Base-by-base conservation (phyloP, 2,888 invertebrate genomes). In the Melolontha melolontha region DNA sequence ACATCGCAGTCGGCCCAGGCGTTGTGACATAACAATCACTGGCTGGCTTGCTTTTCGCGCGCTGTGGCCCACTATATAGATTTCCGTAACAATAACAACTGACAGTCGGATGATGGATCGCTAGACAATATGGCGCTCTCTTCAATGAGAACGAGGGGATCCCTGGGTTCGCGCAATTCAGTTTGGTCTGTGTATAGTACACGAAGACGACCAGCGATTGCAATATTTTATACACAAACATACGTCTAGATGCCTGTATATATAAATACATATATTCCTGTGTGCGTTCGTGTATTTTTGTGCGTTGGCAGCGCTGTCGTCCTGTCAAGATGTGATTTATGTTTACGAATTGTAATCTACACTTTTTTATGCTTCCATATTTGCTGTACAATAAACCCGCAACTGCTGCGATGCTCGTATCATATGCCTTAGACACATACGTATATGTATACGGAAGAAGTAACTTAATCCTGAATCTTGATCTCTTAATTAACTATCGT, bases 51-150 rank as follows among this genome's bases (percentile, higher is more conserved):
- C 47, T 39, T 62, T 62, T 62, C 59, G 59, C 59, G 39, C 59
- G 47, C 59, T 34, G 78, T 77, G 74, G 77, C 77, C 75, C 75
- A 76, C 79, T 77, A 76, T 79, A 80, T 80, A 80, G 80, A 80
- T 82, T 81, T 81, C 79, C 79, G 81, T 77, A 82, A 83, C 82
- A 82, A 83, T 82, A 82, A 80, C 80, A 76, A 76, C 76, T 82
- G 83, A 83, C 83, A 82, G 80, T 78, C 74, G 75, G 75, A 80
- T 83, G 83, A 83, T 83, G 83, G 82, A 83, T 83, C 81, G 78
- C 80, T 79, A 80, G 81, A 81, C 81, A 80, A 81, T 81, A 82
- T 81, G 81, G 79, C 76, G 77, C 75, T 72, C 74, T 62, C 68
- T 57, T 57, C 55, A 66, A 49, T 41, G 66, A 22, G 29, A 49